Conservation (phyloP, 2,888 invertebrate genomes). For the Neoaliturus tenellus region DNA sequence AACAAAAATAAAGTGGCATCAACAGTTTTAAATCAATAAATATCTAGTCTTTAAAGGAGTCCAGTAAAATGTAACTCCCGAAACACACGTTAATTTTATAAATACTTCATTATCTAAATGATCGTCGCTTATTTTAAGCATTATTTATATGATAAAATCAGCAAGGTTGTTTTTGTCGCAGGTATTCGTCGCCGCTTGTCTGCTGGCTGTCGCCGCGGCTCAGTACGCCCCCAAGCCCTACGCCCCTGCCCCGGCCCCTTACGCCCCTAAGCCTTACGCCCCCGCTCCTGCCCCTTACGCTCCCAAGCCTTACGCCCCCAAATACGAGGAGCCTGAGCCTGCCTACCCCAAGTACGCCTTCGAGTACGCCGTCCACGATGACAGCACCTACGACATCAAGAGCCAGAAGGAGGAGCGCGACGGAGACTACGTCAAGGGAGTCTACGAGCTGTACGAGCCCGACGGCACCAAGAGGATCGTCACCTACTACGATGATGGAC, state of each 20-base stretch:
- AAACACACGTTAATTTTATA: too few species aligned
- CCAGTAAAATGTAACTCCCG: too few species aligned
- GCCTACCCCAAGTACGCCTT: conserved; percentile 52
- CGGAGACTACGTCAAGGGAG: conserved; percentile 66
- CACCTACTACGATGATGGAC: conserved; percentile 67
- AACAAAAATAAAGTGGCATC: too few species aligned
- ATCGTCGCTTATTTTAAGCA: too few species aligned
- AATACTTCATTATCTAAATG: too few species aligned
- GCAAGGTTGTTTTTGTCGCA: too few species aligned
- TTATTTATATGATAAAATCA: too few species aligned
- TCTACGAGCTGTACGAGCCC: conserved; percentile 63
- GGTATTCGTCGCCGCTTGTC: conserved; percentile 75
- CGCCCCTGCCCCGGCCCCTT: conserved; percentile 72
- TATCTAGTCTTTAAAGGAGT: too few species aligned
- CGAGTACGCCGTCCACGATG: conserved; percentile 61
- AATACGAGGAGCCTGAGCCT: conserved; percentile 57
- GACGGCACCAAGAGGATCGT: conserved; percentile 57
- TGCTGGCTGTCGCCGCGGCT: conserved; percentile 71
- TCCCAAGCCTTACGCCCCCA: conserved; percentile 37
- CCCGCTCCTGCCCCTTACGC: conserved; percentile 52
- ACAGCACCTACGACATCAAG: conserved; percentile 66
- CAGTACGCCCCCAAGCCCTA: conserved; percentile 11
- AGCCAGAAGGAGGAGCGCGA: conserved; percentile 65
- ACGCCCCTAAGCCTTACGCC: conserved; percentile 63
- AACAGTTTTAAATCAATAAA: too few species aligned